Evolutionary conservation across 2,113 vertebrate species (phyloP).

Genomic region (Egretta garzetta): DNA sequence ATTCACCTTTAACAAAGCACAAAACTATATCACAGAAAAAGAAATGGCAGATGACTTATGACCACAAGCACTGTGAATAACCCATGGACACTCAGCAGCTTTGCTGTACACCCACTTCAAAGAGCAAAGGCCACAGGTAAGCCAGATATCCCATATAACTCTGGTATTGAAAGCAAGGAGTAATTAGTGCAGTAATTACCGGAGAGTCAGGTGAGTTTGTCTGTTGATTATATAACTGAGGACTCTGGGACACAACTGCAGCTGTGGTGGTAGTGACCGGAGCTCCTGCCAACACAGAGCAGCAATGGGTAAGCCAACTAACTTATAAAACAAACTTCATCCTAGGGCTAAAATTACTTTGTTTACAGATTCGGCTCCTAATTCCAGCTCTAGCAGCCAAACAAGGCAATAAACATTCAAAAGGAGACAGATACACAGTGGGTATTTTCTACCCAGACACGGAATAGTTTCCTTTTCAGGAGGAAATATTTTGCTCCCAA

Average conservation of each 20-base stretch:
- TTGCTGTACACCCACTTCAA: neutral
- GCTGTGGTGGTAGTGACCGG: constrained; percentile 82
- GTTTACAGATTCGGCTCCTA: constrained; percentile 28
- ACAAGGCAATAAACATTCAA: neutral
- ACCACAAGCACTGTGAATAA: neutral
- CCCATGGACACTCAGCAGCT: neutral
- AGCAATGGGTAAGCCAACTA: neutral
- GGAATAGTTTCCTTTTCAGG: constrained; percentile 36
- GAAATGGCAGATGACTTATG: neutral
- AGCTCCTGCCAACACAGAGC: constrained; percentile 69
- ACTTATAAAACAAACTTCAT: neutral
- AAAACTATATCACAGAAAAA: neutral
- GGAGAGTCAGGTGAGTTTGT: constrained; percentile 82
- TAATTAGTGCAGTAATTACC: constrained; percentile 72
- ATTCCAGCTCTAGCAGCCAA: constrained; percentile 35
- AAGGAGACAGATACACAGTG: neutral
- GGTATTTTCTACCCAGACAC: neutral
- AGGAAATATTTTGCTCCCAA: neutral
- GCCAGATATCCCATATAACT: neutral
- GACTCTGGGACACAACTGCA: constrained; percentile 90
- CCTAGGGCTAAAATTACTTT: neutral
- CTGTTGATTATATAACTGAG: constrained; percentile 92
- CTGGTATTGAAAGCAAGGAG: neutral
- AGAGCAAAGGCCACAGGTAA: neutral
- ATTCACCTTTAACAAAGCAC: neutral